Conservation (phyloP, 2,113 vertebrate genomes). For the Peromyscus leucopus region DNA sequence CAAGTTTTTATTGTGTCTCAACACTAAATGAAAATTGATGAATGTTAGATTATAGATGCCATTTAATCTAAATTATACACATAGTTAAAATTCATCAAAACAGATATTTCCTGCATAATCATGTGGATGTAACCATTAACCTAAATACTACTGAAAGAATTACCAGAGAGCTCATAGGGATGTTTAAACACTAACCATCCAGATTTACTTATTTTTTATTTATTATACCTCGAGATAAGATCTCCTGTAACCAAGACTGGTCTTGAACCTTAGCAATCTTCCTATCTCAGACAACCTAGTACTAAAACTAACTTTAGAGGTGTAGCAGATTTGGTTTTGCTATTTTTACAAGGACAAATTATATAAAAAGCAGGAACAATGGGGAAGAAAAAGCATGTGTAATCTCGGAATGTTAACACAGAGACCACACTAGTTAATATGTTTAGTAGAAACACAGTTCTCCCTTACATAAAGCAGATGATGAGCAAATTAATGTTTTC, state of each 20-base stretch:
- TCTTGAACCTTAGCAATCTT: neutral
- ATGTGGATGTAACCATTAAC: neutral
- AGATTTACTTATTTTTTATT: neutral
- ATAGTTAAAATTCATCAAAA: neutral
- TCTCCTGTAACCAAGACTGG: neutral
- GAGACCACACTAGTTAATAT: neutral
- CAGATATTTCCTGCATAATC: neutral
- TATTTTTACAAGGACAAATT: neutral
- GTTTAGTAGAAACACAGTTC: neutral
- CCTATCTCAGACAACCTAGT: neutral
- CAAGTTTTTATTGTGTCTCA: neutral
- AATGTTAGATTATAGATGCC: neutral
- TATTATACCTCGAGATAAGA: neutral
- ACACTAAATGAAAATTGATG: neutral
- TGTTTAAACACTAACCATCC: neutral
- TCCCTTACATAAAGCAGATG: neutral
- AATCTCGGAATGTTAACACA: rapidly evolving
- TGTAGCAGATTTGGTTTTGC: neutral
- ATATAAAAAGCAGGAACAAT: neutral
- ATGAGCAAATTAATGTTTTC: neutral
- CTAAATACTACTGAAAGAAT: neutral
- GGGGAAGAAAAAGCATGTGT: neutral
- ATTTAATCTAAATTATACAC: neutral
- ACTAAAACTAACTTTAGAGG: neutral
- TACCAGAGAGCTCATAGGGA: neutral